These are phyloP conservation scores for Plecturocebus donacophilus DNA, from an alignment of 2,113 vertebrate genomes.

Conservation along the genomic window DNA sequence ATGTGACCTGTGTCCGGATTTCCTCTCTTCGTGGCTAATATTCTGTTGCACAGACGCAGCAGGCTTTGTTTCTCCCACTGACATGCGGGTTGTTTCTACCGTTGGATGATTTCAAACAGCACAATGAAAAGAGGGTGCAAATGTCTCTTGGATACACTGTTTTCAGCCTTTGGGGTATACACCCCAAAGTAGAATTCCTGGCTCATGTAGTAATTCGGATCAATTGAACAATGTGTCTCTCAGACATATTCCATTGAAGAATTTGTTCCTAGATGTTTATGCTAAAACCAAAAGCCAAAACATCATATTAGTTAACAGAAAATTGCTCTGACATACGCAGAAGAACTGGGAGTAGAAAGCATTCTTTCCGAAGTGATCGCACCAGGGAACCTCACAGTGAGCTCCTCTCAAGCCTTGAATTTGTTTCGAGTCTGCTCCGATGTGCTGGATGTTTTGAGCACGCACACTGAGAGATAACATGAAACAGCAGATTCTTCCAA, in stretches of 20 bases:
- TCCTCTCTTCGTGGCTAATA: background rate
- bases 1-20: rapidly evolving
- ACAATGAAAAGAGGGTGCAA: rapidly evolving
- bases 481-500: background rate
- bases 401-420: background rate
- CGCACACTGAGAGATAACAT: background rate
- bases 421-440: background rate
- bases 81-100: rapidly evolving
- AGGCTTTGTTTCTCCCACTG: rapidly evolving
- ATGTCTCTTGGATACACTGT: rapidly evolving
- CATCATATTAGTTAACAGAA: background rate
- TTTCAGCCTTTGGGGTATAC: rapidly evolving
- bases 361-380: background rate
- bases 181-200: rapidly evolving
- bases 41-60: rapidly evolving
- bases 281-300: background rate
- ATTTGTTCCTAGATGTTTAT: background rate
- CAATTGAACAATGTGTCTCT: background rate
- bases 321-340: background rate
- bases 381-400: rapidly evolving
- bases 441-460: background rate
- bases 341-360: background rate
- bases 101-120: rapidly evolving
- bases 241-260: background rate
- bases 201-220: rapidly evolving